A percentile compares a stretch with the other conserved stretches of the same genome.
phyloP scores from a whole-genome alignment of 2,113 vertebrate species.

The Megaceryle torquata region DNA sequence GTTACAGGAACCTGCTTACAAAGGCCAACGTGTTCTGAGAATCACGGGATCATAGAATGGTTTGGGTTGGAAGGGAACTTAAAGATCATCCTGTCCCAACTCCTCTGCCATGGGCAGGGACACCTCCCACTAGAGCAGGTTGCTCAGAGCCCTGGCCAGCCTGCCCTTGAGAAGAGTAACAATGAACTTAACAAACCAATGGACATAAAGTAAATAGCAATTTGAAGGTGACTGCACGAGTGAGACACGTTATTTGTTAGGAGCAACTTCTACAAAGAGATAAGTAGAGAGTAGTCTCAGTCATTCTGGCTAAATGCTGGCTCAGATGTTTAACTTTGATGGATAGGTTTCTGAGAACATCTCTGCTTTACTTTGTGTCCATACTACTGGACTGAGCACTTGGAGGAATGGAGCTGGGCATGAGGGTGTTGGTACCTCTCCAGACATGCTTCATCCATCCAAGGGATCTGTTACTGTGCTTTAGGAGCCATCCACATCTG shows the following conservation, averaged over 20 bases:
- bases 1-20: not conserved
- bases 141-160: not conserved
- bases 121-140: not conserved
- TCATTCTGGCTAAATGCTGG: not conserved
- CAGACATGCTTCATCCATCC: not conserved
- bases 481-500: not conserved
- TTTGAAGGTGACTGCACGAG: not conserved
- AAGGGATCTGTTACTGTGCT: not conserved
- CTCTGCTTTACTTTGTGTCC: not conserved
- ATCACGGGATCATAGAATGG: not conserved
- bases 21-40: not conserved
- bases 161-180: not conserved
- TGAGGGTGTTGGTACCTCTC: fast-evolving
- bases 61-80: not conserved
- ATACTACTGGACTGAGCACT: fast-evolving
- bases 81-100: not conserved
- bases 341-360: not conserved
- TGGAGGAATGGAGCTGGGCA: fast-evolving
- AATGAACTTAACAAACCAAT: not conserved
- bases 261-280: not conserved
- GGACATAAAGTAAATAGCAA: too few species aligned
- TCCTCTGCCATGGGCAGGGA: not conserved
- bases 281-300: not conserved
- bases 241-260: not conserved
- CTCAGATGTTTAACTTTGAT: not conserved